Evolutionary conservation across 2,888 invertebrate species (phyloP).

Genomic region (Zaprionus bogoriensis): DNA sequence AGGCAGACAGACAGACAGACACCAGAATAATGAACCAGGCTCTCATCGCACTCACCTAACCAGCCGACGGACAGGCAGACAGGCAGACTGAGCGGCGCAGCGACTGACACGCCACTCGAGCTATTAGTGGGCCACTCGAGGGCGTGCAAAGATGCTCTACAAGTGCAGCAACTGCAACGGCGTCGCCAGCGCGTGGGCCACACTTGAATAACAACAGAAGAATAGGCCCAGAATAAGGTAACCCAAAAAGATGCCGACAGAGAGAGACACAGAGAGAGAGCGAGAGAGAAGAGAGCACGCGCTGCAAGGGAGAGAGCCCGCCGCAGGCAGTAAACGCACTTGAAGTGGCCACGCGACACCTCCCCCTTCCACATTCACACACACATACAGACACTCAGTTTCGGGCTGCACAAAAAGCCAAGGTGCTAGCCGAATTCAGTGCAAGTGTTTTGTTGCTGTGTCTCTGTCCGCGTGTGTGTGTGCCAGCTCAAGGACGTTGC

Average conservation of each 20-base stretch:
- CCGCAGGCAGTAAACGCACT: conserved; percentile 71
- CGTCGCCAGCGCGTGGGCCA: conserved; percentile 24
- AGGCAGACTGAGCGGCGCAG: conserved; percentile 11
- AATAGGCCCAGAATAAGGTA: conserved; percentile 69
- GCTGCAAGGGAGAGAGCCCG: conserved; percentile 8
- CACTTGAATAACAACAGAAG: conserved; percentile 64
- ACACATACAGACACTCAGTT: conserved; percentile 1
- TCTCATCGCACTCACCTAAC: conserved; percentile 12
- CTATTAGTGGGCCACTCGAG: conserved; percentile 72
- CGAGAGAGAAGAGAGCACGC: not conserved
- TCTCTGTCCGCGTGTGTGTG: conserved; percentile 12
- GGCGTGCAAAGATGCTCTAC: conserved; percentile 57
- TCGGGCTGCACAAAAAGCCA: conserved; percentile 40
- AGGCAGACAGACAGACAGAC: conserved; percentile 3
- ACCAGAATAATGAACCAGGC: not conserved
- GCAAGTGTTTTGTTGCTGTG: conserved; percentile 33
- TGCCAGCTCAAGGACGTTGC: conserved; percentile 67
- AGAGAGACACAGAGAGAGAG: not conserved
- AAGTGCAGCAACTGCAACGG: conserved; percentile 58
- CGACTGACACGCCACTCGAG: conserved; percentile 52
- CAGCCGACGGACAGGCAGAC: too few relatives aligned
- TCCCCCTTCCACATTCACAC: too few relatives aligned
- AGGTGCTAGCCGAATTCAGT: conserved; percentile 52
- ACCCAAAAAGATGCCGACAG: conserved; percentile 55
- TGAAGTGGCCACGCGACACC: conserved; percentile 50